Conservation (phyloP, 2,888 invertebrate genomes). For the Caenorhabditis afra region DNA sequence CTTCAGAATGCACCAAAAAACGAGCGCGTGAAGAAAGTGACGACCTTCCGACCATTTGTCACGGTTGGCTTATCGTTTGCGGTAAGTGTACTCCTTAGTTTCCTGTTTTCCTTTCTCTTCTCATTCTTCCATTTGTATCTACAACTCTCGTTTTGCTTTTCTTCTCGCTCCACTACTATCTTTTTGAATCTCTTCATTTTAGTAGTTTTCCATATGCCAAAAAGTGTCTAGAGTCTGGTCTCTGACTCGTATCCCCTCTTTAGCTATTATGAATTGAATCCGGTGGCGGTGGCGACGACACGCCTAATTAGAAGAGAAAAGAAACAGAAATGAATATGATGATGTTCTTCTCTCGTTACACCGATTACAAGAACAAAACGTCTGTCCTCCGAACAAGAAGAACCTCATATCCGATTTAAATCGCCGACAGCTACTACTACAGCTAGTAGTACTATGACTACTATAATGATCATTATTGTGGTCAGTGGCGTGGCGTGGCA, state of each 20-base stretch:
- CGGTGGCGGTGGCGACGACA: too few relatives aligned
- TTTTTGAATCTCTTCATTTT: too few relatives aligned
- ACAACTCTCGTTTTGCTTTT: background rate
- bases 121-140: background rate
- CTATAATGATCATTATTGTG: slow-evolving; percentile 33
- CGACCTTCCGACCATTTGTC: slow-evolving; percentile 50
- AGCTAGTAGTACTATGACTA: too few relatives aligned
- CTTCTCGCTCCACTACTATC: background rate
- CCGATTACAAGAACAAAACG: background rate
- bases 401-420: slow-evolving; percentile 29
- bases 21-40: slow-evolving; percentile 2
- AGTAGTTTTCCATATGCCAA: too few relatives aligned
- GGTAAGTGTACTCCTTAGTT: slow-evolving; percentile 41
- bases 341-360: too few relatives aligned
- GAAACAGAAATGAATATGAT: too few relatives aligned
- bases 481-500: slow-evolving; percentile 15
- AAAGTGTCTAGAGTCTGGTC: too few relatives aligned
- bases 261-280: too few relatives aligned
- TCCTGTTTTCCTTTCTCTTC: slow-evolving; percentile 9
- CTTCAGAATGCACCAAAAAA: slow-evolving; percentile 26
- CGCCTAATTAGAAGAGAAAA: too few relatives aligned
- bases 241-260: too few relatives aligned
- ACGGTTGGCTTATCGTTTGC: slow-evolving; percentile 63
- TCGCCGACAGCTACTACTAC: slow-evolving; percentile 8
- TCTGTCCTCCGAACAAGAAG: background rate